A percentile compares a stretch with the other conserved stretches of the same genome.
Evolutionary conservation across 1,140 invertebrate species (phyloP).

Genomic region (Pseudomyrmex gracilis): DNA sequence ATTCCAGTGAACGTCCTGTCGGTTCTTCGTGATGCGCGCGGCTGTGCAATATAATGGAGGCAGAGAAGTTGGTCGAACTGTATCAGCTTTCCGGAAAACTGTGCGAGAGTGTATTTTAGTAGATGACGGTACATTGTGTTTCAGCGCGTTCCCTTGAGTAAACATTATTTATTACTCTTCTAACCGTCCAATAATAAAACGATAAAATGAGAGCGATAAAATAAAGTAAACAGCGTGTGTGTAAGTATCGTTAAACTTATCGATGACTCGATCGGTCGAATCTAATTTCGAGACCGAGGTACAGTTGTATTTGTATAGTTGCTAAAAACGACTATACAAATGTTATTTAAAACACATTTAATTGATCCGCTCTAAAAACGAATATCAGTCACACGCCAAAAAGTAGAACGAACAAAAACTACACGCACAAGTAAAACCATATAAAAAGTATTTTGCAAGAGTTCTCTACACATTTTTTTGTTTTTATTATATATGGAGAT

Average conservation of each 20-base stretch:
- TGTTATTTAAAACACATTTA: no score
- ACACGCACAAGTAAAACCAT: no score
- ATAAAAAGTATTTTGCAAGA: no score
- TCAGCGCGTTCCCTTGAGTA: constrained; percentile 12
- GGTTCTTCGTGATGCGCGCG: background rate
- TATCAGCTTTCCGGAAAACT: constrained; percentile 55
- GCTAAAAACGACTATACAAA: no score
- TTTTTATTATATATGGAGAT: no score
- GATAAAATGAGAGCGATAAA: constrained; percentile 8
- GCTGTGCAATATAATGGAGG: constrained; percentile 29
- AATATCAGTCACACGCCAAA: no score
- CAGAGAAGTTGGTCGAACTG: constrained; percentile 51
- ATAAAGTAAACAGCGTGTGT: background rate
- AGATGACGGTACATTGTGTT: constrained; percentile 44
- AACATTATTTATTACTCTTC: constrained; percentile 54
- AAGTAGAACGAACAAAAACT: no score
- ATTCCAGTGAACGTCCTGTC: constrained; percentile 42
- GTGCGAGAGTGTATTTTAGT: constrained; percentile 45
- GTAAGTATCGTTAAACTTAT: constrained; percentile 38
- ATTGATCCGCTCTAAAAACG: no score
- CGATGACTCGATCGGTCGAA: constrained; percentile 36
- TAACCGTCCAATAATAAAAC: constrained; percentile 29
- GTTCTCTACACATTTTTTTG: no score
- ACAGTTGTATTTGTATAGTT: background rate
- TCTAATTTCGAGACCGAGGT: background rate